Evolutionary conservation across 2,888 invertebrate species (phyloP), one percentile per base, ranked within the genome.

Genomic region (Cephonodes hylas): DNA sequence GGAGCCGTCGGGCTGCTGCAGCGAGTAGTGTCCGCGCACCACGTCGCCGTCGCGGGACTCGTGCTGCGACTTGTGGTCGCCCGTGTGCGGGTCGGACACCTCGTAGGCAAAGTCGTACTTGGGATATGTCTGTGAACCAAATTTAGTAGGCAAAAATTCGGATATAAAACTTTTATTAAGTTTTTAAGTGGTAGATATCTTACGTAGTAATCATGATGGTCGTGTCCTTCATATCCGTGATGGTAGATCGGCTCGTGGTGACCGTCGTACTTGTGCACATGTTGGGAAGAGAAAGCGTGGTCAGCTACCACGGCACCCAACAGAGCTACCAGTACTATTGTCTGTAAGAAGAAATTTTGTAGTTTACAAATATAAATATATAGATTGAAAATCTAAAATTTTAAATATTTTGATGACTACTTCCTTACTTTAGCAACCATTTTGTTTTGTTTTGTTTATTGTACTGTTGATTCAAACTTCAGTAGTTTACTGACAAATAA

Each of bases 1-100:
- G 70, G 90, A 87, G 64, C 93, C 93, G 59, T 89, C 91, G 42
- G 93, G 87, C 72, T 93, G 88, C 69, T 90, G 88, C 58, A 93
- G 81, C 42, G 85, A 86, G 79, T 94, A 94, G 79, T 94, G 94
- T 18, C 94, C 94, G 75, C 91, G 89, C 60, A 94, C 94, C 45
- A 86, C 88, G 72, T 94, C 90, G 8, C 94, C 94, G 79, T 92
- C 88, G 58, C 88, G 83, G 64, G 83, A 80, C 79, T 93, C 93
- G 58, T 84, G 77, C 77, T 88, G 88, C 63, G 72, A 73, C 75
- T 89, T 88, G 70, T 80, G 75, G 77, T 92, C 92, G 42, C 86
- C 86, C 59, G 91, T 92, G 73, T 89, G 87, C 6, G 79, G 81
- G 69, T 91, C 91, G 62, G 82, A 75, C 20, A 91, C 91, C 61